Conservation (phyloP, 2,797 vertebrate genomes). For the Phataginus tetradactyla region DNA sequence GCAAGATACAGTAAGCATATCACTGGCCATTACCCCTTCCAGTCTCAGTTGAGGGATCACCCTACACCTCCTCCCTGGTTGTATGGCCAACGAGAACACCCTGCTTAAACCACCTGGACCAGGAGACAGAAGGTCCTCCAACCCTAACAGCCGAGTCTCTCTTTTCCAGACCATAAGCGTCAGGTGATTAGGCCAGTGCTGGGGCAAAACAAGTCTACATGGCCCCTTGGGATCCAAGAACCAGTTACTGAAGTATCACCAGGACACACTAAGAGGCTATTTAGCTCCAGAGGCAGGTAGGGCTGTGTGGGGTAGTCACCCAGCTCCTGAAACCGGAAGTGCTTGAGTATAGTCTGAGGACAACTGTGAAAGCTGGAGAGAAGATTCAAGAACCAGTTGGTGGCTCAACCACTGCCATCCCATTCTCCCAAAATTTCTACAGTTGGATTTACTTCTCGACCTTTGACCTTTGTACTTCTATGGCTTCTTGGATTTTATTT, state of each 20-base stretch:
- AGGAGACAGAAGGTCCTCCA: not conserved
- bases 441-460: not conserved
- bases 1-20: not conserved
- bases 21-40: not conserved
- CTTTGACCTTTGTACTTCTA: not conserved
- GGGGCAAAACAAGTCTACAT: not conserved
- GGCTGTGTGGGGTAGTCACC: not conserved
- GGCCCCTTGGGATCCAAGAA: not conserved
- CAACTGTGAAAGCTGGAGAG: not conserved
- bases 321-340: not conserved
- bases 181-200: not conserved
- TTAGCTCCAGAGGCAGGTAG: not conserved
- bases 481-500: not conserved
- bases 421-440: not conserved
- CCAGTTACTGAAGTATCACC: not conserved
- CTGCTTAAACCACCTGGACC: not conserved
- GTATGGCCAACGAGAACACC: not conserved
- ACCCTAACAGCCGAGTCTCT: no score
- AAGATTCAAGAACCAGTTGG: not conserved
- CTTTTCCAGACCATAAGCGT: not conserved
- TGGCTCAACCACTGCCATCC: not conserved
- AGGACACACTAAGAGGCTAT: not conserved
- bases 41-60: no score
- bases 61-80: not conserved
- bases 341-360: not conserved